Percentiles rank a stretch among this genome's conserved stretches.
These are phyloP conservation scores for Notodonta dromedarius DNA, from an alignment of 2,888 invertebrate species.

Conservation along the genomic window DNA sequence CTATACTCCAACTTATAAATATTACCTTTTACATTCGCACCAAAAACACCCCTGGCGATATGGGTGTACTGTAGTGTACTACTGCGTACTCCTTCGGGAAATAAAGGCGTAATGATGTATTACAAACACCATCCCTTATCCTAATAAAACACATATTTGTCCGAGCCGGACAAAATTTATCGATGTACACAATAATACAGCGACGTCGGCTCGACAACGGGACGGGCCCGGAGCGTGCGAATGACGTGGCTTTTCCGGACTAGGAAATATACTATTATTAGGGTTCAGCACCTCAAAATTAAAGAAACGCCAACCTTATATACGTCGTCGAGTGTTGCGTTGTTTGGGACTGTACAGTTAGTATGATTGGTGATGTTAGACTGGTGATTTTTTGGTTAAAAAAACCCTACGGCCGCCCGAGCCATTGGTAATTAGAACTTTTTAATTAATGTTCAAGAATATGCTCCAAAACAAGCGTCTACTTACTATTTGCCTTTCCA, in stretches of 20 bases:
- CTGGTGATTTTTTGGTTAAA: too few species aligned
- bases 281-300: conserved; percentile 16
- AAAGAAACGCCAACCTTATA: too few species aligned
- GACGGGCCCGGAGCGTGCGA: conserved; percentile 47
- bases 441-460: too few species aligned
- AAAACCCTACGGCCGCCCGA: too few species aligned
- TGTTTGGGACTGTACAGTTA: too few species aligned
- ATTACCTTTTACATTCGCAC: conserved; percentile 7
- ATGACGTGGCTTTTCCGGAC: conserved; percentile 53
- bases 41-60: conserved; percentile 24
- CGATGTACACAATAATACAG: conserved; percentile 45
- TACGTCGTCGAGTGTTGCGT: too few species aligned
- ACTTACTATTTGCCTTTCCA: too few species aligned
- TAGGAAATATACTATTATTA: conserved; percentile 40
- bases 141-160: conserved; percentile 53
- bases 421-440: too few species aligned
- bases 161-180: conserved; percentile 42
- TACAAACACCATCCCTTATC: conserved; percentile 25
- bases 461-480: too few species aligned
- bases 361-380: too few species aligned
- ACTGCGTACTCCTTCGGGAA: too few species aligned
- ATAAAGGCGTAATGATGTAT: not conserved
- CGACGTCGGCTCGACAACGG: conserved; percentile 38
- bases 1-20: too few species aligned
- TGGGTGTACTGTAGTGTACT: conserved; percentile 12